These are phyloP conservation scores for Sialia sialis DNA, from an alignment of 2,113 vertebrate genomes.

Conservation along the genomic window DNA sequence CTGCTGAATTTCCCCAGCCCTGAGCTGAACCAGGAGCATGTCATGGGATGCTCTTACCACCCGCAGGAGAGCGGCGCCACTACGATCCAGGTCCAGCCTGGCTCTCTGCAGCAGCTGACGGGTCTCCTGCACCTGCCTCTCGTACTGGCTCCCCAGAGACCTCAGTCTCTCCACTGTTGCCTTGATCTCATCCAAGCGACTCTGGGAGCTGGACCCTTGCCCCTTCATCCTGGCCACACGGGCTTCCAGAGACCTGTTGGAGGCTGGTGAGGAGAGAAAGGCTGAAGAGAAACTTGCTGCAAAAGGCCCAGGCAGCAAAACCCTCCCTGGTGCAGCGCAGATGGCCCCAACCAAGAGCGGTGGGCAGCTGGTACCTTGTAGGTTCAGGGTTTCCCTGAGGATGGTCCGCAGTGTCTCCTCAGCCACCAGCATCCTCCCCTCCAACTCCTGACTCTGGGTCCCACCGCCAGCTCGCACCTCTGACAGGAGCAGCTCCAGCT, in stretches of 20 bases:
- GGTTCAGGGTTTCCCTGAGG: conserved; percentile 62
- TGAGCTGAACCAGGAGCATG: rapidly evolving
- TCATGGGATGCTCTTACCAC: conserved; percentile 57
- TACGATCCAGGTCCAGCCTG: conserved; percentile 69
- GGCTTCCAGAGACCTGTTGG: conserved; percentile 68
- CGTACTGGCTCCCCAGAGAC: conserved; percentile 60
- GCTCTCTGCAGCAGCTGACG: conserved; percentile 68
- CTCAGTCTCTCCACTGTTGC: not conserved
- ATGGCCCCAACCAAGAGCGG: not conserved
- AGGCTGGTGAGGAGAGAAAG: conserved; percentile 50
- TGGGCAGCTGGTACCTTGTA: conserved; percentile 62
- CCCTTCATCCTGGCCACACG: conserved; percentile 70
- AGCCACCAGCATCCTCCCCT: conserved; percentile 65
- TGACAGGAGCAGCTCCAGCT: conserved; percentile 73
- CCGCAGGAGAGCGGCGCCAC: conserved; percentile 36
- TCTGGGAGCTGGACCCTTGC: conserved; percentile 54
- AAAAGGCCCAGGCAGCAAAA: not conserved
- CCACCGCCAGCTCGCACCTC: conserved; percentile 1
- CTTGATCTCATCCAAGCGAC: conserved; percentile 67
- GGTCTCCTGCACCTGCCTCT: conserved; percentile 63
- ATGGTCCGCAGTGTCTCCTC: conserved; percentile 71
- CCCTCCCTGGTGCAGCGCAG: not conserved
- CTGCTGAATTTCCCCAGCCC: not conserved
- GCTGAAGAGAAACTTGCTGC: not conserved
- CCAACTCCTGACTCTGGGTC: conserved; percentile 52